Evolutionary conservation across 64 coral and sea anemone species (phyloP).

Genomic region (Platygyra sinensis): DNA sequence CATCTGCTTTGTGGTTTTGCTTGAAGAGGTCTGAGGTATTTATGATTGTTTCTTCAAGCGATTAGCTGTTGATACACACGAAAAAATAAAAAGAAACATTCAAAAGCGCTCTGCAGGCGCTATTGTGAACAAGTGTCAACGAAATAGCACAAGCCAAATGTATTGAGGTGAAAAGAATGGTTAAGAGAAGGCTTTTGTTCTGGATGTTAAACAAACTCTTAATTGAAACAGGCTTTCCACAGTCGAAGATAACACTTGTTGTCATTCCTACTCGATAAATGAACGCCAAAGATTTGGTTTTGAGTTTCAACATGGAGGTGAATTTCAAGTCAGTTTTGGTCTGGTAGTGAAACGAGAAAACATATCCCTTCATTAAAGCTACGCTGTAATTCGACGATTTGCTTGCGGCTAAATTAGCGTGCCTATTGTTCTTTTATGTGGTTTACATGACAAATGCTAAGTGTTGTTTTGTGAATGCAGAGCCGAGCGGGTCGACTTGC

Average conservation of each 20-base stretch:
- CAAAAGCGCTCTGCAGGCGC: neutral
- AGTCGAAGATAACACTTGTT: neutral
- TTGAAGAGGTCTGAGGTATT: neutral
- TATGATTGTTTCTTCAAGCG: neutral
- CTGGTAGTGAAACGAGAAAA: neutral
- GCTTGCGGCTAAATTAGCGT: conserved; percentile 5
- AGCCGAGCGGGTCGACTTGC: no score
- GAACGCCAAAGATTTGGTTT: neutral
- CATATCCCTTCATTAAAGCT: neutral
- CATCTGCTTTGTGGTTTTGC: neutral
- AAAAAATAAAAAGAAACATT: neutral
- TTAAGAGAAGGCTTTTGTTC: neutral
- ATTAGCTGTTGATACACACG: neutral
- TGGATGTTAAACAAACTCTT: neutral
- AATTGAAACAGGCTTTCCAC: conserved; percentile 4
- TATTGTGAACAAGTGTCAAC: conserved; percentile 1
- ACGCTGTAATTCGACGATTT: neutral
- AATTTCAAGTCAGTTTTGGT: neutral
- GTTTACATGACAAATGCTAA: neutral
- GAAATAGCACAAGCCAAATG: neutral
- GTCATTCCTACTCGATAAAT: neutral
- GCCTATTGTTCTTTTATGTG: neutral
- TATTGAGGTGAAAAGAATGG: neutral
- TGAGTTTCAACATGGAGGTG: neutral
- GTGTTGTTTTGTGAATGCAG: neutral